Base-by-base conservation (phyloP, 2,113 vertebrate genomes). In the Plecturocebus donacophilus region DNA sequence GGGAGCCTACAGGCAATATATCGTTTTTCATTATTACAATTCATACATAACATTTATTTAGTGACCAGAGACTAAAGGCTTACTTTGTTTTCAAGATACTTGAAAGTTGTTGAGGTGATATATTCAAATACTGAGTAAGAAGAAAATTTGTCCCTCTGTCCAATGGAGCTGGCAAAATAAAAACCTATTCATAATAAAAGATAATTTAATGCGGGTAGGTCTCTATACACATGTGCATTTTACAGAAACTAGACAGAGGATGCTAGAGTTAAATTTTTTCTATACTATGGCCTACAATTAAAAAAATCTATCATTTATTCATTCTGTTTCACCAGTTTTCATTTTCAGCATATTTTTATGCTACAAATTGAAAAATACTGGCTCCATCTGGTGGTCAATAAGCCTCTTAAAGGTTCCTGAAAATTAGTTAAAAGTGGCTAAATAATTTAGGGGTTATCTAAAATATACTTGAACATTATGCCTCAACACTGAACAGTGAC, bases 371-470 rank as follows among this genome's bases (percentile, higher is more conserved):
- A 98, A 97, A 84, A 96, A 97, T 96, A 92, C n/a, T 98, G 85
- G 97, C 98, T 98, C 98, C 98, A 98, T 91, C 97, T 98, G 96
- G 96, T 98, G 98, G 97, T 84, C 94, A 96, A 91, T 73, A 97
- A 95, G 49, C 58, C 49, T 83, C 30, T 42, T 64, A 47, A 8
- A 77, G 11, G 61, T 91, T 80, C 66, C 90, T 49, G 21, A 93
- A 96, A 81, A 90, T 58, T 66, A 92, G 68, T 92, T 23, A 73
- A 84, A 96, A 90, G 38, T 49, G 30, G 56, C 87, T 96, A 86
- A 85, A 71, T 61, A 94, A 96, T 90, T 96, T 89, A 87, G 73
- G 19, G 25, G 73, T 25, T 49, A 82, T 30, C n/a, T 85, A 49
- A 90, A 93, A 84, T 32, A 58, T 27, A 45, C 6, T 47, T 96